These are phyloP conservation scores for Pipistrellus pygmaeus DNA, from an alignment of 2,797 vertebrate genomes.

Conservation along the genomic window DNA sequence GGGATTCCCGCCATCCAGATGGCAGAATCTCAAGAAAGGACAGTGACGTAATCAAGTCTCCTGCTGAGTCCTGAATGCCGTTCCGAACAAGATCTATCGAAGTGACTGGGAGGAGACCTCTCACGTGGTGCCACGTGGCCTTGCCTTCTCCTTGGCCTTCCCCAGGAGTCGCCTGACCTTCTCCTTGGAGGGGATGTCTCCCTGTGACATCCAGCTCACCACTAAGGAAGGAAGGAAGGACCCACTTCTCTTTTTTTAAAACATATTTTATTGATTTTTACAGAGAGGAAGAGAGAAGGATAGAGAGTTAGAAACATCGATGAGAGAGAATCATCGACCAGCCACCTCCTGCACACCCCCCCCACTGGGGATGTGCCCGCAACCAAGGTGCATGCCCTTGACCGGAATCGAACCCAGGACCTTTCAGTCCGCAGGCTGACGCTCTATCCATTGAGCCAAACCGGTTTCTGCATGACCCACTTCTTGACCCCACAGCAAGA, in stretches of 20 bases:
- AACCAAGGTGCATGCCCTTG: too few relatives aligned
- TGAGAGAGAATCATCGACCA: too few relatives aligned
- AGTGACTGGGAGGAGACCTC: neutral
- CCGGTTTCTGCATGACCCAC: neutral
- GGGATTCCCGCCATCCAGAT: too few relatives aligned
- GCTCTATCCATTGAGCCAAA: too few relatives aligned
- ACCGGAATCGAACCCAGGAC: too few relatives aligned
- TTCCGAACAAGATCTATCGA: neutral
- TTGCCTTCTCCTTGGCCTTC: neutral
- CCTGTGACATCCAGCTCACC: neutral
- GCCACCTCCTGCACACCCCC: too few relatives aligned
- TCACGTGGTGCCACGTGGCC: rapidly evolving
- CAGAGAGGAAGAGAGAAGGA: too few relatives aligned
- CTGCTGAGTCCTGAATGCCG: neutral
- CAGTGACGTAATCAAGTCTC: neutral
- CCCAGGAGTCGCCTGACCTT: neutral
- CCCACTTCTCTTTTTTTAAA: neutral
- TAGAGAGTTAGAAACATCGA: too few relatives aligned
- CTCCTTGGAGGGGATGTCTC: neutral
- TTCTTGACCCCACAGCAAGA: neutral
- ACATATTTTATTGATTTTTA: too few relatives aligned
- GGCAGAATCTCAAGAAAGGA: neutral
- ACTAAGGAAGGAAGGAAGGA: neutral
- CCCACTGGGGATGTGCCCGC: too few relatives aligned
- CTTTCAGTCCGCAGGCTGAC: too few relatives aligned